These are phyloP conservation scores for Lates calcarifer DNA, from an alignment of 2,113 vertebrate species.

Conservation along the genomic window DNA sequence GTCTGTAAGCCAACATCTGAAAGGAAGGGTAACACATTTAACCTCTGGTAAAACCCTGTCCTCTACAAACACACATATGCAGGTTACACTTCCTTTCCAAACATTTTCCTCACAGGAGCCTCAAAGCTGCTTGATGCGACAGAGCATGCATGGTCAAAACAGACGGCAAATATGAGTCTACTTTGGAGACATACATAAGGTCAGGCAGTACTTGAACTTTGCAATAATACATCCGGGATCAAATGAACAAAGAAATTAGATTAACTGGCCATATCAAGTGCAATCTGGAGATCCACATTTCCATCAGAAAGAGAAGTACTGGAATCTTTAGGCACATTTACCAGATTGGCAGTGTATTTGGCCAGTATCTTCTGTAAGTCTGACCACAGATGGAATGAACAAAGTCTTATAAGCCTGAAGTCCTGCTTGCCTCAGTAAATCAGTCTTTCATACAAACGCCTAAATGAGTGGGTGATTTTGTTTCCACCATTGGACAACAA, in stretches of 20 bases:
- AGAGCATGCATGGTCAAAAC: background rate
- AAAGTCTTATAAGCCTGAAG: background rate
- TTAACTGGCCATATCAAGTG: background rate
- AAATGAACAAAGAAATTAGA: background rate
- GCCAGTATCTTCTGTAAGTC: background rate
- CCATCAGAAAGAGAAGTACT: background rate
- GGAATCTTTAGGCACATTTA: background rate
- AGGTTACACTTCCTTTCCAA: conserved; percentile 5
- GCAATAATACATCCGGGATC: background rate
- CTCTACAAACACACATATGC: background rate
- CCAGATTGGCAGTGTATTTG: background rate
- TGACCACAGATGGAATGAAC: background rate
- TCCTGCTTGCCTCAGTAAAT: background rate
- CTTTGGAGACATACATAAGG: background rate
- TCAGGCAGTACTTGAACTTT: background rate
- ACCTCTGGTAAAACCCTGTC: conserved; percentile 27
- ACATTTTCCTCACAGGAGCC: conserved; percentile 10
- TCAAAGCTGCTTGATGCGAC: background rate
- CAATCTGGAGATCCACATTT: background rate
- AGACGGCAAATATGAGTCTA: background rate
- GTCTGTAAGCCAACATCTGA: conserved; percentile 50
- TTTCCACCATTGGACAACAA: conserved; percentile 17
- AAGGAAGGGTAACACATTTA: conserved; percentile 49
- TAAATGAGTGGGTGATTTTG: conserved; percentile 27
- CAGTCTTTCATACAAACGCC: conserved; percentile 3